Percentiles rank a stretch among this genome's conserved stretches.
phyloP scores from a whole-genome alignment of 1,140 invertebrate genomes.

The Trissolcus basalis region DNA sequence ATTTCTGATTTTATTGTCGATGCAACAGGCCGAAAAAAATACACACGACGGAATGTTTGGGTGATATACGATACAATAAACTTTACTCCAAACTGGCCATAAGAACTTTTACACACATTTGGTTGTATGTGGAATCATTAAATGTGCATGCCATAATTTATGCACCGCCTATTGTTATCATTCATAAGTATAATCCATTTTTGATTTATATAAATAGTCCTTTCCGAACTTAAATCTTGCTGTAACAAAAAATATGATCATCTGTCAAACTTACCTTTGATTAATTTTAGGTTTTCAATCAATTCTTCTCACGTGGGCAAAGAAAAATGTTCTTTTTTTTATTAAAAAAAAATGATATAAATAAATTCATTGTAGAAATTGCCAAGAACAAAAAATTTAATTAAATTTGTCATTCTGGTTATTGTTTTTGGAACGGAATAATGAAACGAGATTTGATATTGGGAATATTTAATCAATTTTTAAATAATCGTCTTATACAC shows the following conservation, averaged over 20 bases:
- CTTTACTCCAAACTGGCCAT: slow-evolving; percentile 27
- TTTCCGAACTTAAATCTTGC: too few species aligned
- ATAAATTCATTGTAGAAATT: too few species aligned
- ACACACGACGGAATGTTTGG: slow-evolving; percentile 19
- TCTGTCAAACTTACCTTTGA: too few species aligned
- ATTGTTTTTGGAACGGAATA: neutral
- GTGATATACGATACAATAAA: slow-evolving; percentile 48
- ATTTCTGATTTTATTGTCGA: slow-evolving; percentile 18
- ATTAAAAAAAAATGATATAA: too few species aligned
- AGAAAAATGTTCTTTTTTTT: neutral
- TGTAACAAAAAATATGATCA: too few species aligned
- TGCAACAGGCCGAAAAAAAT: slow-evolving; percentile 5
- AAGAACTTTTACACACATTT: slow-evolving; percentile 32
- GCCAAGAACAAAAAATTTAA: too few species aligned
- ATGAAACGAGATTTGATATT: slow-evolving; percentile 59
- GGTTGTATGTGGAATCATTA: slow-evolving; percentile 32
- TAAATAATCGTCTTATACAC: slow-evolving; percentile 72
- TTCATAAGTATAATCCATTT: neutral
- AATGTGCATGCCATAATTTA: slow-evolving; percentile 26
- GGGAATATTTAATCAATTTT: slow-evolving; percentile 75
- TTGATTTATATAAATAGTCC: too few species aligned
- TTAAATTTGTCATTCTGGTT: neutral
- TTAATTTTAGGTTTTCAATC: too few species aligned
- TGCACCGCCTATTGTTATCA: slow-evolving; percentile 5
- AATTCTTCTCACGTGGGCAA: neutral